Conservation (phyloP, 2,113 vertebrate genomes). For the Corydoras sp. region DNA sequence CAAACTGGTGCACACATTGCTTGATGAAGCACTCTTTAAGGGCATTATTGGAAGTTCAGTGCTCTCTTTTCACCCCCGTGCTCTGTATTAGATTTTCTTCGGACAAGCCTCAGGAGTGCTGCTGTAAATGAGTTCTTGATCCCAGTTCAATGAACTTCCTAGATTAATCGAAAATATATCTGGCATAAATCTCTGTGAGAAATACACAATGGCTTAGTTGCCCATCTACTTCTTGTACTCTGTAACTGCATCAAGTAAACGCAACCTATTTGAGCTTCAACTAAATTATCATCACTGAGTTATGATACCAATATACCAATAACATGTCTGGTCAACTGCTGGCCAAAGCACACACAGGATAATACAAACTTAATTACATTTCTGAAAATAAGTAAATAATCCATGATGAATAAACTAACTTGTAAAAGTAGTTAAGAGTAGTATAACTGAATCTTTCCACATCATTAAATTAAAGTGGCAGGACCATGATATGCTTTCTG, state of each 20-base stretch:
- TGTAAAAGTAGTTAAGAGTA: too few relatives aligned
- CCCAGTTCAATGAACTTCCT: constrained; percentile 55
- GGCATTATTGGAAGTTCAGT: constrained; percentile 46
- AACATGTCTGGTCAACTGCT: too few relatives aligned
- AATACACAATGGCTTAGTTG: constrained; percentile 39
- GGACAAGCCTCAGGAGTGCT: constrained; percentile 56
- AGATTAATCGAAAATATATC: constrained; percentile 51
- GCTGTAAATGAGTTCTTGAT: constrained; percentile 60
- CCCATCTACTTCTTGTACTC: not conserved
- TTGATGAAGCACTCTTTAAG: constrained; percentile 55
- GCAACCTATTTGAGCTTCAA: not conserved
- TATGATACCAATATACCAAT: too few relatives aligned
- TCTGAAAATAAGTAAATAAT: too few relatives aligned
- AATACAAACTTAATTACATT: too few relatives aligned
- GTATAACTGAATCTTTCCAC: too few relatives aligned
- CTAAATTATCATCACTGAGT: constrained; percentile 7
- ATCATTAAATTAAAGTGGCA: too few relatives aligned
- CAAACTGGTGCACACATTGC: constrained; percentile 40
- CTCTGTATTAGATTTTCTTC: constrained; percentile 54
- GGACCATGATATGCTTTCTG: too few relatives aligned
- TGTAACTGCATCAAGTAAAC: not conserved
- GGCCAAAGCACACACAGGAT: too few relatives aligned
- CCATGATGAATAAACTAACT: too few relatives aligned
- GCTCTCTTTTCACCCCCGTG: constrained; percentile 35
- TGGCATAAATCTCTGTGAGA: constrained; percentile 2